Evolutionary conservation across 2,113 vertebrate species (phyloP).

Genomic region (zebrafish (Danio rerio)): DNA sequence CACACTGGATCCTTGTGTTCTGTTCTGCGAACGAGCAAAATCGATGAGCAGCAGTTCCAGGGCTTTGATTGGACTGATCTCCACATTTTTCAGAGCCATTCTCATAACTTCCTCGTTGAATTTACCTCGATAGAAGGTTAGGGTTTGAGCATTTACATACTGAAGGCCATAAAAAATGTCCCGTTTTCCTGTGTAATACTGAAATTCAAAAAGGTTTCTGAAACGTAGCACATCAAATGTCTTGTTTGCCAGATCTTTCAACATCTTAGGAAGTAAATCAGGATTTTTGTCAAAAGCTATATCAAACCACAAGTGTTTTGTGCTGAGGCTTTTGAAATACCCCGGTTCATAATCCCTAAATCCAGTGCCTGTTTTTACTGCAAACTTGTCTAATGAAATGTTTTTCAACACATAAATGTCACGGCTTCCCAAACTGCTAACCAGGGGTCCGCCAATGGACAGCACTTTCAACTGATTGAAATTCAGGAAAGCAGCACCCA

Average conservation of each 20-base stretch:
- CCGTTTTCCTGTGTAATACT: conserved; percentile 70
- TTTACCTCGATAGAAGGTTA: conserved; percentile 83
- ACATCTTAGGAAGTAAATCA: conserved; percentile 65
- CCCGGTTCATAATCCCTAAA: conserved; percentile 76
- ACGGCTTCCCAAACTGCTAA: conserved; percentile 65
- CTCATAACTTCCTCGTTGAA: conserved; percentile 83
- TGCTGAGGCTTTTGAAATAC: conserved; percentile 75
- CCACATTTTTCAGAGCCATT: conserved; percentile 76
- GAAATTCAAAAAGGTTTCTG: conserved; percentile 85
- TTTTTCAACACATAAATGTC: conserved; percentile 75
- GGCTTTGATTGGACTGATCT: conserved; percentile 62
- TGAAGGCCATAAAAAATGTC: conserved; percentile 78
- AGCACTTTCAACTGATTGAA: conserved; percentile 69
- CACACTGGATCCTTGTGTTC: conserved; percentile 56
- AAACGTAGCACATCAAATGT: conserved; percentile 75
- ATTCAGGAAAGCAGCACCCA: conserved; percentile 69
- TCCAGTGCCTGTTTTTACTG: conserved; percentile 80
- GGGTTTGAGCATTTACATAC: conserved; percentile 57
- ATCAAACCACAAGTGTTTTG: conserved; percentile 76
- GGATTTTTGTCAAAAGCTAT: conserved; percentile 76
- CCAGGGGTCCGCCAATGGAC: conserved; percentile 78
- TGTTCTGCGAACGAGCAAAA: conserved; percentile 80
- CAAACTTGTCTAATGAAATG: conserved; percentile 71
- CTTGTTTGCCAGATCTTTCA: conserved; percentile 77
- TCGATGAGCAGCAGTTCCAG: conserved; percentile 80